phyloP scores from a whole-genome alignment of 2,797 vertebrate species.

The Poeciliopsis gracilis region DNA sequence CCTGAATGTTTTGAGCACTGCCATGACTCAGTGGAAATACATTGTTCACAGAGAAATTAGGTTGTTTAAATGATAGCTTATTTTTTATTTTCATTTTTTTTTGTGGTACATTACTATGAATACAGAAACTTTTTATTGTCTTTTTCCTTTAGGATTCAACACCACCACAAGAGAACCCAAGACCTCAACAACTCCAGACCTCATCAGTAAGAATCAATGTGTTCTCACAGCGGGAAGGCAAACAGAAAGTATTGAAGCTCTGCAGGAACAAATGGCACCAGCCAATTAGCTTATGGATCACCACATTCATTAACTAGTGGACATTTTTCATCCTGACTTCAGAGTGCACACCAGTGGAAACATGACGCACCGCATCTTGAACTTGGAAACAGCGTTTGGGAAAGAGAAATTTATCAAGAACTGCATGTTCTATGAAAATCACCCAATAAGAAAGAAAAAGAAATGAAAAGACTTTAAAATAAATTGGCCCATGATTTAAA shows the following conservation, averaged over 20 bases:
- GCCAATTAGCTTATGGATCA: conserved; percentile 18
- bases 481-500: conserved; percentile 14
- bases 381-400: background rate
- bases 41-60: background rate
- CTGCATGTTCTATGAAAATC: conserved; percentile 18
- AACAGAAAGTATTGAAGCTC: conserved; percentile 9
- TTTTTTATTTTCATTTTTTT: background rate
- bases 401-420: conserved; percentile 20
- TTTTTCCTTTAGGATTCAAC: conserved; percentile 38
- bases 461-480: conserved; percentile 21
- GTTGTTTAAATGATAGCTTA: background rate
- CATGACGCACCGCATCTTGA: conserved; percentile 24
- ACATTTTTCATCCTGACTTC: conserved; percentile 36
- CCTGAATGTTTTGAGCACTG: background rate
- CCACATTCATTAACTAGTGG: conserved; percentile 26
- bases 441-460: background rate
- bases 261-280: conserved; percentile 29
- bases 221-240: background rate
- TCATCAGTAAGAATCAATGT: conserved; percentile 33
- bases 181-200: conserved; percentile 19
- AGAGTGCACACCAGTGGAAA: conserved; percentile 53
- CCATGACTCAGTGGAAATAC: background rate
- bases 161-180: conserved; percentile 7
- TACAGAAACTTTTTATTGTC: background rate
- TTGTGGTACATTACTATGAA: background rate